Percentiles rank a stretch among this genome's conserved stretches.
These are phyloP conservation scores for Solenopsis fugax DNA, from an alignment of 1,140 invertebrate species.

Conservation along the genomic window DNA sequence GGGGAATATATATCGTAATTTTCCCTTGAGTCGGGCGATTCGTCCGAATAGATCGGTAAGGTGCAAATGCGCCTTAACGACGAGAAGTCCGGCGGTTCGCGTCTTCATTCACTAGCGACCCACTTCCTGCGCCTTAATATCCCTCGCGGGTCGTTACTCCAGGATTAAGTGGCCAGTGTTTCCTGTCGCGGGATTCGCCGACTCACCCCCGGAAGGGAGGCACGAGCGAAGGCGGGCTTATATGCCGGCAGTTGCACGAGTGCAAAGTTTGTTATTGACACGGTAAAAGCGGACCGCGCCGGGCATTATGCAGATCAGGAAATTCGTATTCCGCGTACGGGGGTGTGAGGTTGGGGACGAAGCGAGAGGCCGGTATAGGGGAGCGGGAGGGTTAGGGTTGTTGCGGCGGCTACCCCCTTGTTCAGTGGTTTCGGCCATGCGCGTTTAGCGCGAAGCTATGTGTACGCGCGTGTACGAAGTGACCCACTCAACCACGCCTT, in stretches of 20 bases:
- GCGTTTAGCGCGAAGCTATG: conserved; percentile 22
- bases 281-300: conserved; percentile 47
- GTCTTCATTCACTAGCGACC: conserved; percentile 33
- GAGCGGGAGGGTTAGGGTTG: not conserved
- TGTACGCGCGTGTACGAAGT: conserved; percentile 2
- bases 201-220: not conserved
- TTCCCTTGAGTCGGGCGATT: not conserved
- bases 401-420: conserved; percentile 15
- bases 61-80: conserved; percentile 5
- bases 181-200: conserved; percentile 11
- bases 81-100: not conserved
- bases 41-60: not conserved
- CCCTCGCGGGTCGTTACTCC: conserved; percentile 44
- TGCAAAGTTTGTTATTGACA: conserved; percentile 74
- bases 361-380: not conserved
- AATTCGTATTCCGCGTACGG: conserved; percentile 67
- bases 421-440: not conserved
- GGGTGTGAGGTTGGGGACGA: not conserved
- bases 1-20: not conserved
- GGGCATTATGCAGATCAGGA: conserved; percentile 74
- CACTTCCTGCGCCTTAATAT: conserved; percentile 34
- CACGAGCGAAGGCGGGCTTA: conserved; percentile 9
- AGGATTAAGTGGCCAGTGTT: conserved; percentile 40
- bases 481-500: conserved; percentile 35
- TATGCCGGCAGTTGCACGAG: conserved; percentile 59